Conservation (phyloP, 2,113 vertebrate genomes). For the Hiodon alosoides region DNA sequence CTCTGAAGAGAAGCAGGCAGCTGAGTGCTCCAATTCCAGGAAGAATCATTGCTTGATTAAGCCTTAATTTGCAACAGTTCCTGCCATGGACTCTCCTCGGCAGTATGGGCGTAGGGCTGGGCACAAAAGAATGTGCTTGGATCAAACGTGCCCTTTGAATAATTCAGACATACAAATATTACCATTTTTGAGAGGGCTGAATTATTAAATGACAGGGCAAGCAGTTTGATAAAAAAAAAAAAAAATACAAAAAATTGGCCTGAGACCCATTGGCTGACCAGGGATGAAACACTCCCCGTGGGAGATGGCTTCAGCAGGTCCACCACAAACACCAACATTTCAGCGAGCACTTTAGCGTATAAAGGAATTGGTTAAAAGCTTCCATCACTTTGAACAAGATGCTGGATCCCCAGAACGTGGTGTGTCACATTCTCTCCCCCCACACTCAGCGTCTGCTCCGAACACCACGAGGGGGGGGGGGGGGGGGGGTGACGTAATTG, state of each 20-base stretch:
- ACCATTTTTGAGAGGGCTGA: neutral
- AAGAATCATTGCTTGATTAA: neutral
- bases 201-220: neutral
- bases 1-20: neutral
- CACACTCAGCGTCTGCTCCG: slow-evolving; percentile 53
- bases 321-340: neutral
- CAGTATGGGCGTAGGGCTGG: neutral
- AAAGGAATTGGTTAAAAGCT: slow-evolving; percentile 54
- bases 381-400: slow-evolving; percentile 63
- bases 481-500: slow-evolving; percentile 70
- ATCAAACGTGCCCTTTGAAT: neutral
- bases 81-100: neutral
- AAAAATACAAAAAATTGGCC: neutral
- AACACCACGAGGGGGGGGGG: slow-evolving; percentile 59
- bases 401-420: slow-evolving; percentile 39
- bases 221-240: neutral
- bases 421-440: neutral
- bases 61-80: neutral
- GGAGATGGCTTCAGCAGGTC: neutral
- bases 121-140: neutral
- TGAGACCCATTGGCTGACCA: neutral
- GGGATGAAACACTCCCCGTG: neutral
- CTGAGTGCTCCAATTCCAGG: neutral
- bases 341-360: neutral
- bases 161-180: slow-evolving; percentile 13